Conservation (phyloP, 92 coral and sea anemone species). For the Palythoa grandis region DNA sequence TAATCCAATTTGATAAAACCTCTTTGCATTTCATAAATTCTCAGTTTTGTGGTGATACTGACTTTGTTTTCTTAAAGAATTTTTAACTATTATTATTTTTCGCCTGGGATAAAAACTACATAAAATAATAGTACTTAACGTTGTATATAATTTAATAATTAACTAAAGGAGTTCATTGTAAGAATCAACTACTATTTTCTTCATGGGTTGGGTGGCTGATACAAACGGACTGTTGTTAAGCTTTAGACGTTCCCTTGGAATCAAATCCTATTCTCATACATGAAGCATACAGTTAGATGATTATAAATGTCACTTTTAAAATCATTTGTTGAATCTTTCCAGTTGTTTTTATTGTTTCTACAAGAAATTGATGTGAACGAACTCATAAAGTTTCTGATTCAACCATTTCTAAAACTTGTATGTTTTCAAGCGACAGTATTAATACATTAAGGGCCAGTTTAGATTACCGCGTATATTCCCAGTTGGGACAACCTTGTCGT, state of each 20-base stretch:
- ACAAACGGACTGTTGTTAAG: background rate
- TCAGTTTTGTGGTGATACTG: background rate
- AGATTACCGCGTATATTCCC: too few relatives aligned
- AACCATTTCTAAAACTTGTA: too few relatives aligned
- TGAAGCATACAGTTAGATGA: background rate
- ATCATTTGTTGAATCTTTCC: background rate
- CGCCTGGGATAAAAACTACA: background rate
- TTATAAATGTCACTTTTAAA: background rate
- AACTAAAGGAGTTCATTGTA: background rate
- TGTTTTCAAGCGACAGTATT: too few relatives aligned
- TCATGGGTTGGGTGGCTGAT: background rate
- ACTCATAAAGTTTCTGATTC: too few relatives aligned
- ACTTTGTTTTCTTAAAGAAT: background rate
- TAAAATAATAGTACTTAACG: background rate
- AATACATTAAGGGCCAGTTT: too few relatives aligned
- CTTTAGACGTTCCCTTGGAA: too few relatives aligned
- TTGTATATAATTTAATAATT: background rate
- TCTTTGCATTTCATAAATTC: background rate
- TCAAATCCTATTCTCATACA: background rate
- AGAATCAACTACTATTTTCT: background rate
- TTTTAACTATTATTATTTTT: background rate
- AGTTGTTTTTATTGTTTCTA: background rate
- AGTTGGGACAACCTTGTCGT: too few relatives aligned
- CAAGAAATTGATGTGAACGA: background rate
- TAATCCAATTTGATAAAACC: background rate